Conservation (phyloP, 2,888 invertebrate species). For the Lordiphosa fenestrarum region DNA sequence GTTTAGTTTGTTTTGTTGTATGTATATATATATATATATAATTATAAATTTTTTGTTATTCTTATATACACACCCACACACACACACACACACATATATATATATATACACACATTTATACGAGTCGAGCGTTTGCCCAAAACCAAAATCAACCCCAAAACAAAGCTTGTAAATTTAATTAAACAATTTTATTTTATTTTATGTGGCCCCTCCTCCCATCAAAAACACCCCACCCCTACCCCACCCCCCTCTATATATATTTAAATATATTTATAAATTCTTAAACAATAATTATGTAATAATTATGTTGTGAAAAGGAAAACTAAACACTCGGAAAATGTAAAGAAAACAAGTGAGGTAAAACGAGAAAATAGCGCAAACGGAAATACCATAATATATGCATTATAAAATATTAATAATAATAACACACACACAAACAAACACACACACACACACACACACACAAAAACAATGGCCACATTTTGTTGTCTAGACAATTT, state of each 20-base stretch:
- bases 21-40: too few relatives aligned
- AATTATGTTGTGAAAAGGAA: slow-evolving; percentile 62
- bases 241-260: slow-evolving; percentile 7
- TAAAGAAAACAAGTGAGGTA: background rate
- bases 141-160: slow-evolving; percentile 7
- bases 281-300: slow-evolving; percentile 54
- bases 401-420: slow-evolving; percentile 30
- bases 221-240: too few relatives aligned
- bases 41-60: too few relatives aligned
- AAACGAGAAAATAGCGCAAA: slow-evolving; percentile 50
- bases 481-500: slow-evolving; percentile 52
- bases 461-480: slow-evolving; percentile 5
- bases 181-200: background rate
- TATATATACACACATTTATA: slow-evolving; percentile 29
- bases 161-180: slow-evolving; percentile 12
- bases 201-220: background rate
- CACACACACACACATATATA: slow-evolving; percentile 14
- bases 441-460: background rate
- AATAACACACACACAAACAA: slow-evolving; percentile 10
- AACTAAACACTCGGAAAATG: slow-evolving; percentile 2
- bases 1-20: too few relatives aligned
- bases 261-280: slow-evolving; percentile 17
- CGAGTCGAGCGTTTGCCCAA: background rate
- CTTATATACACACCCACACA: slow-evolving; percentile 2
- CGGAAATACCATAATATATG: slow-evolving; percentile 22